These are phyloP conservation scores for Blastomussa wellsi DNA, from an alignment of 92 coral and sea anemone genomes.

Conservation along the genomic window DNA sequence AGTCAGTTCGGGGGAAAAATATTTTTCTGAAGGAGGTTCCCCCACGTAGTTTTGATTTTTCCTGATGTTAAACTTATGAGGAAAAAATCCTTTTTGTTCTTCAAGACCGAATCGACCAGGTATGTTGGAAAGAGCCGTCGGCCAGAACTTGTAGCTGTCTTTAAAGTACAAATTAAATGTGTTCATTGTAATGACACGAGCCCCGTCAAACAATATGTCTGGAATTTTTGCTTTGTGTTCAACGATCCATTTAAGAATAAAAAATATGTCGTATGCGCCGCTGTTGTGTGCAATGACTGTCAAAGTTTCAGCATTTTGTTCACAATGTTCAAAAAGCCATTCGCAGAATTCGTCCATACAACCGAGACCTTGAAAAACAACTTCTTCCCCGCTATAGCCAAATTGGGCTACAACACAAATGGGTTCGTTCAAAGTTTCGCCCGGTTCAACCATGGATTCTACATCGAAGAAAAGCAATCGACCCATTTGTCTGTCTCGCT, in stretches of 20 bases:
- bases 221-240: background rate
- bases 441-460: background rate
- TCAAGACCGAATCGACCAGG: background rate
- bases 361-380: background rate
- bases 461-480: background rate
- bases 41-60: conserved; percentile 9
- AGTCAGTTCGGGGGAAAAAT: background rate
- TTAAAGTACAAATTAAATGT: background rate
- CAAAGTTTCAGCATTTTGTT: background rate
- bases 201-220: background rate
- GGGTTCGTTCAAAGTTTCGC: background rate
- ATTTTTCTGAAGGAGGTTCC: background rate
- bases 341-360: background rate
- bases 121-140: background rate
- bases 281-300: background rate
- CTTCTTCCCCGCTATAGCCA: background rate
- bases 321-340: background rate
- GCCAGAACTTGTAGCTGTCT: background rate
- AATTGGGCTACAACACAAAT: background rate
- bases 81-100: conserved; percentile 7
- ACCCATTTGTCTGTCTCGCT: background rate
- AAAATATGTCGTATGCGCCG: background rate
- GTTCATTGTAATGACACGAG: background rate
- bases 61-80: conserved; percentile 3
- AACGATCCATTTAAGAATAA: background rate